Base-by-base conservation (phyloP, 2,797 vertebrate species). In the Parambassis ranga region DNA sequence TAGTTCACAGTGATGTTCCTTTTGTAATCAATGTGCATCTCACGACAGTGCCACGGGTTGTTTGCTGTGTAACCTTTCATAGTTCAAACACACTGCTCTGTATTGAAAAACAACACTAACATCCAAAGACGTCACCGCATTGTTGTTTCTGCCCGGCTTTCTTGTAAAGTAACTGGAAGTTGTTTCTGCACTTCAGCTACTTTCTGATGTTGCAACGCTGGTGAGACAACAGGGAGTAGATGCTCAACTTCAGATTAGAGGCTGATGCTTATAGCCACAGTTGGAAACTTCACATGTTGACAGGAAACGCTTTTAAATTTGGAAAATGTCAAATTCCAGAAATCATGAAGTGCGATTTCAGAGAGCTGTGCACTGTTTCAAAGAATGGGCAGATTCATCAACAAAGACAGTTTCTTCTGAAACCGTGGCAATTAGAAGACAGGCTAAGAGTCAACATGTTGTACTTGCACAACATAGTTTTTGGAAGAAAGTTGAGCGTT, bases 341-440 rank as follows among this genome's bases (percentile, higher is more conserved):
- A 63, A 76, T 84, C 55, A 58, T 48, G 3, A 59, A 67, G 42
- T 58, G 48, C 30, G 71, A 71, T 78, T 77, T 79, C 47, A 71
- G 65, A 55, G 62, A 55, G 38, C 18, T 28, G n/a, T 24, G 23
- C n/a, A 19, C 33, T 16, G 8, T 35, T 75, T 70, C 15, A 58
- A 69, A 61, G 39, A 37, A 15, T n/a, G 33, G 22, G 10, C 27
- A 22, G 16, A 47, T 41, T 26, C 10, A 58, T 73, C 36, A 55
- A 30, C 20, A 18, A 46, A 41, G 58, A 56, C 37, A 27, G 43
- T 41, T 67, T 67, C 24, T 15, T 56, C 8, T 15, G 13, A 35
- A 67, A 65, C 16, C 28, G 4, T 7, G 22, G 14, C 42, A 32
- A 50, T 57, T 44, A 11, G 37, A 37, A 27, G 30, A 19, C n/a